phyloP scores from a whole-genome alignment of 2,888 invertebrate species.

The Barypeithes pellucidus region DNA sequence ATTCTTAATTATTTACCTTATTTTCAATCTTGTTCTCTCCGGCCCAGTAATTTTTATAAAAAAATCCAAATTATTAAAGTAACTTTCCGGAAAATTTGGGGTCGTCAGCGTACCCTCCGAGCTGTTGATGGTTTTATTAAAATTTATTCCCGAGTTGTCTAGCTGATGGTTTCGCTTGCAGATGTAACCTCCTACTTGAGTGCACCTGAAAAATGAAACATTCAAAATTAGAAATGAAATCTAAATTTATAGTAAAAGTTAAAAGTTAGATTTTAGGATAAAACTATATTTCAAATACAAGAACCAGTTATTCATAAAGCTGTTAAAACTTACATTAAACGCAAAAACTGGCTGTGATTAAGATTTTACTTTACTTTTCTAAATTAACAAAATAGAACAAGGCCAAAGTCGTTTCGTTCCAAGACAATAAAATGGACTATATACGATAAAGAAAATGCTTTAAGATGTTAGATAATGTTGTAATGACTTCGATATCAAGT shows the following conservation, averaged over 20 bases:
- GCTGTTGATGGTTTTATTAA: constrained; percentile 79
- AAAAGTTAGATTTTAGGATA: no score
- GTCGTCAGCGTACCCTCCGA: constrained; percentile 79
- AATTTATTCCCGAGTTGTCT: constrained; percentile 69
- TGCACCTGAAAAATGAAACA: constrained; percentile 51
- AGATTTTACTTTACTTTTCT: constrained; percentile 21
- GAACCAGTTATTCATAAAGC: not conserved
- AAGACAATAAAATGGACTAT: constrained; percentile 1
- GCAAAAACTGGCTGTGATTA: constrained; percentile 6
- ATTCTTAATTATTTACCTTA: constrained; percentile 66
- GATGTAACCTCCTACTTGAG: constrained; percentile 77
- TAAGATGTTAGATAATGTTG: not conserved
- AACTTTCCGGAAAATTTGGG: constrained; percentile 81
- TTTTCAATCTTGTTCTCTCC: constrained; percentile 78
- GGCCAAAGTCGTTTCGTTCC: not conserved
- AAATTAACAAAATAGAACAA: constrained; percentile 9
- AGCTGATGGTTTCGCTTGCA: constrained; percentile 70
- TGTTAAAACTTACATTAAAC: not conserved
- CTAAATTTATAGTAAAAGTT: no score
- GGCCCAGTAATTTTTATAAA: constrained; percentile 79
- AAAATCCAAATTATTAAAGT: constrained; percentile 83
- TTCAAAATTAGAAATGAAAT: no score
- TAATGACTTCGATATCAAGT: not conserved
- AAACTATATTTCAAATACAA: no score
- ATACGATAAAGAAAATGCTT: not conserved